Evolutionary conservation across 53 echinoderm and acorn worm species (phyloP).

Genomic region (Mesocentrotus franciscanus): DNA sequence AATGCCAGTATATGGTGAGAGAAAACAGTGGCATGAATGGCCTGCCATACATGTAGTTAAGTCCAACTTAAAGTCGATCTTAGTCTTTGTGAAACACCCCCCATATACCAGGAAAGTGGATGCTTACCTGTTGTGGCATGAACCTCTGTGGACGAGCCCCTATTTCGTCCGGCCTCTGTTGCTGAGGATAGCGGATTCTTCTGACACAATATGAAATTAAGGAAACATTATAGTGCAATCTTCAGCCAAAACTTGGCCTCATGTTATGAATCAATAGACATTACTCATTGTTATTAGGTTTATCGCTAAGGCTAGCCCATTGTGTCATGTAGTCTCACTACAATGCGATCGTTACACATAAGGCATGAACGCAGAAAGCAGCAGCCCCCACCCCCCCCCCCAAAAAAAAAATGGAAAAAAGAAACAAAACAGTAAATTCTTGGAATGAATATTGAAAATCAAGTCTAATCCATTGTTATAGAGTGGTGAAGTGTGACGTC

Average conservation of each 20-base stretch:
- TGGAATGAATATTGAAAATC: too few species aligned
- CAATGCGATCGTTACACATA: not conserved
- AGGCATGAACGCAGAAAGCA: not conserved
- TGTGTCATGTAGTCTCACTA: not conserved
- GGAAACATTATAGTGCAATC: not conserved
- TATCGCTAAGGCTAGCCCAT: not conserved
- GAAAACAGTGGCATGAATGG: too few species aligned
- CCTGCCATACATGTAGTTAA: too few species aligned
- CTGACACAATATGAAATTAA: slow-evolving; percentile 22
- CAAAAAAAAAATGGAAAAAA: too few species aligned
- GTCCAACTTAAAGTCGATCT: too few species aligned
- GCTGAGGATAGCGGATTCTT: slow-evolving; percentile 43
- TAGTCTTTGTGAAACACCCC: too few species aligned
- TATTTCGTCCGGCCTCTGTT: slow-evolving; percentile 27
- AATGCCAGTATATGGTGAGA: too few species aligned
- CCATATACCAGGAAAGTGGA: not conserved
- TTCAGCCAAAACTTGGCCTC: not conserved
- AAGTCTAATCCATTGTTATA: too few species aligned
- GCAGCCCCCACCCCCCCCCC: too few species aligned
- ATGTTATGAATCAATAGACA: not conserved
- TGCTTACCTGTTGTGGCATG: slow-evolving; percentile 35
- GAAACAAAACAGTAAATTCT: too few species aligned
- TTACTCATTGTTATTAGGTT: not conserved
- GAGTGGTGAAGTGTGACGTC: too few species aligned
- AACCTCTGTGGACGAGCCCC: slow-evolving; percentile 22